A percentile compares a stretch with the other conserved stretches of the same genome.
These are phyloP conservation scores for Drosophila guanche DNA, from an alignment of 1,140 invertebrate species.

Conservation along the genomic window DNA sequence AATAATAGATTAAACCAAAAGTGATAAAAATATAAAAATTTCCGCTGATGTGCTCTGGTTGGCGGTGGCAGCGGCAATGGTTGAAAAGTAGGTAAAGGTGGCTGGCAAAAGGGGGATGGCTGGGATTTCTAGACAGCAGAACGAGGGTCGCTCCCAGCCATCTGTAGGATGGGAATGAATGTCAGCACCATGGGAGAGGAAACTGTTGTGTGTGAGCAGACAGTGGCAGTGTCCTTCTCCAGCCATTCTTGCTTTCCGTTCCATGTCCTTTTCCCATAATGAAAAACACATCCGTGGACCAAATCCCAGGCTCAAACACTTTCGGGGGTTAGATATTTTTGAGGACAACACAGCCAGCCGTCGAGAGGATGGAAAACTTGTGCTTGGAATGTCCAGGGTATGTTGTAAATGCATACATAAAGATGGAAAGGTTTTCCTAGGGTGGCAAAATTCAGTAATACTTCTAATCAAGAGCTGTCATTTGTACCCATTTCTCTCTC, in stretches of 20 bases:
- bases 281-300: constrained; percentile 17
- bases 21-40: constrained; percentile 58
- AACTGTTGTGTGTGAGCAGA: constrained; percentile 16
- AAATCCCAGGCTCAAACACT: constrained; percentile 7
- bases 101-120: constrained; percentile 25
- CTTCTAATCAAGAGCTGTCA: too few species aligned
- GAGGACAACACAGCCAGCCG: constrained; percentile 45
- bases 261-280: constrained; percentile 7
- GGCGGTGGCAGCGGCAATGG: constrained; percentile 10
- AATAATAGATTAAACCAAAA: constrained; percentile 28
- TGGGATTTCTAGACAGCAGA: too few species aligned
- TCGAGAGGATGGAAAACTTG: too few species aligned
- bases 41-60: constrained; percentile 14
- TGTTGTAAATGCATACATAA: too few species aligned
- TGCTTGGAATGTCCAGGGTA: too few species aligned
- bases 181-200: not conserved
- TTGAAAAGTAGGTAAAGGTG: constrained; percentile 30
- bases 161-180: too few species aligned
- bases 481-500: too few species aligned
- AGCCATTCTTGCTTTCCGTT: constrained; percentile 31
- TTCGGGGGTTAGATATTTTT: constrained; percentile 73
- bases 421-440: too few species aligned
- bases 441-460: too few species aligned
- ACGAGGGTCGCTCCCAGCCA: too few species aligned
- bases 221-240: constrained; percentile 26